Percentiles rank a stretch among this genome's conserved stretches.
Evolutionary conservation across 2,888 invertebrate species (phyloP).

Genomic region (Papilio protenor): DNA sequence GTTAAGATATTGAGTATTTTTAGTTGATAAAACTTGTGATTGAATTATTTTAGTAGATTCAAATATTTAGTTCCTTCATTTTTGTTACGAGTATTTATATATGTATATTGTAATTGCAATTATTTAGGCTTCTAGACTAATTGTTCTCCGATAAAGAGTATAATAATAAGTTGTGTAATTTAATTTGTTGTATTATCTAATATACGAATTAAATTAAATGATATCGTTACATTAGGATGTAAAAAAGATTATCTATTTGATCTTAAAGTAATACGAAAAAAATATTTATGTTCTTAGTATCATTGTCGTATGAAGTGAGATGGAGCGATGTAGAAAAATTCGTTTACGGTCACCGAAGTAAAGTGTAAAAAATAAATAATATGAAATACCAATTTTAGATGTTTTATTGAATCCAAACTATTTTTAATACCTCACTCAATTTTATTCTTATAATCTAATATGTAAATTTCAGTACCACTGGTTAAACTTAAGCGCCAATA

Average conservation of each 20-base stretch:
- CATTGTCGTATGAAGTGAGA: constrained; percentile 79
- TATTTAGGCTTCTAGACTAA: constrained; percentile 74
- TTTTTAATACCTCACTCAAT: not conserved
- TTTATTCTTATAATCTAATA: not conserved
- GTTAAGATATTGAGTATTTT: constrained; percentile 71
- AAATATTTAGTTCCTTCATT: constrained; percentile 83
- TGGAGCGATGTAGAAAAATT: constrained; percentile 83
- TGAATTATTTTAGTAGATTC: constrained; percentile 74
- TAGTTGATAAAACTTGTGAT: constrained; percentile 78
- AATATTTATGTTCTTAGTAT: constrained; percentile 84
- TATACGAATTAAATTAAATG: constrained; percentile 81
- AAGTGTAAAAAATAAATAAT: constrained; percentile 82
- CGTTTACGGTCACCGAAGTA: constrained; percentile 83
- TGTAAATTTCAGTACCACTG: too few relatives aligned
- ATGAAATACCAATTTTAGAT: constrained; percentile 74
- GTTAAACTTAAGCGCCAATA: too few relatives aligned
- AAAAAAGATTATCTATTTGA: constrained; percentile 85
- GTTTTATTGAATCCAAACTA: constrained; percentile 64
- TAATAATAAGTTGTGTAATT: constrained; percentile 81
- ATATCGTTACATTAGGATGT: constrained; percentile 84
- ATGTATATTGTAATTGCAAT: constrained; percentile 68
- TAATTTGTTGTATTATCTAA: constrained; percentile 83
- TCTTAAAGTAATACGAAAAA: constrained; percentile 82
- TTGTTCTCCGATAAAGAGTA: constrained; percentile 80
- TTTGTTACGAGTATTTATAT: constrained; percentile 81